These are phyloP conservation scores for Drosophila testacea DNA, from an alignment of 2,888 invertebrate species.

Conservation along the genomic window DNA sequence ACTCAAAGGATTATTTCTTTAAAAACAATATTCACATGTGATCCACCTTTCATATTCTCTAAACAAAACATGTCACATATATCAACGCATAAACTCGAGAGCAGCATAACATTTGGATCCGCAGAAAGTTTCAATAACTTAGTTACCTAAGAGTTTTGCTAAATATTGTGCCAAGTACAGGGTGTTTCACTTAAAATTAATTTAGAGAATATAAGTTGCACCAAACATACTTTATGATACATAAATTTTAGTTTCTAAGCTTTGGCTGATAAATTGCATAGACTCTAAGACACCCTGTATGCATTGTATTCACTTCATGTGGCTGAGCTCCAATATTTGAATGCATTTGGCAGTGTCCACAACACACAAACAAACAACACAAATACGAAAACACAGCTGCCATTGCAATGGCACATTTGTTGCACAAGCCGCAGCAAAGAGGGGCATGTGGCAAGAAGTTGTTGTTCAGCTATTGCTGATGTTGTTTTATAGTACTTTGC, in stretches of 20 bases:
- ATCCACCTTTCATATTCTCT: background rate
- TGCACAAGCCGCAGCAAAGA: conserved; percentile 25
- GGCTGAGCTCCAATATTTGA: conserved; percentile 53
- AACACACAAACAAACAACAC: conserved; percentile 13
- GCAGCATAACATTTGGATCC: background rate
- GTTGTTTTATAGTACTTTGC: conserved; percentile 39
- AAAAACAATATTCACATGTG: background rate
- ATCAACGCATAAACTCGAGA: background rate
- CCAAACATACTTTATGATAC: background rate
- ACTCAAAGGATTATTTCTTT: too few relatives aligned
- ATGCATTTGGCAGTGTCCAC: conserved; percentile 19
- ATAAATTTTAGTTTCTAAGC: too few relatives aligned
- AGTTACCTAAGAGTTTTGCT: conserved; percentile 9
- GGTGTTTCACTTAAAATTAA: conserved; percentile 2
- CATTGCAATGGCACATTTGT: conserved; percentile 24
- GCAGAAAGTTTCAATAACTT: conserved; percentile 32
- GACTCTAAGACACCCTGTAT: background rate
- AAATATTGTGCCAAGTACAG: background rate
- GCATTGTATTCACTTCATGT: background rate
- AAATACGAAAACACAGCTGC: conserved; percentile 13
- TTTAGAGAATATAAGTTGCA: background rate
- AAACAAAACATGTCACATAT: background rate
- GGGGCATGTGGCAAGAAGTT: conserved; percentile 13
- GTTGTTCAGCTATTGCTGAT: conserved; percentile 13
- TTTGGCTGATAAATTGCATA: too few relatives aligned